Evolutionary conservation across 2,797 vertebrate species (phyloP).

Genomic region (Enteromius paludinosus): DNA sequence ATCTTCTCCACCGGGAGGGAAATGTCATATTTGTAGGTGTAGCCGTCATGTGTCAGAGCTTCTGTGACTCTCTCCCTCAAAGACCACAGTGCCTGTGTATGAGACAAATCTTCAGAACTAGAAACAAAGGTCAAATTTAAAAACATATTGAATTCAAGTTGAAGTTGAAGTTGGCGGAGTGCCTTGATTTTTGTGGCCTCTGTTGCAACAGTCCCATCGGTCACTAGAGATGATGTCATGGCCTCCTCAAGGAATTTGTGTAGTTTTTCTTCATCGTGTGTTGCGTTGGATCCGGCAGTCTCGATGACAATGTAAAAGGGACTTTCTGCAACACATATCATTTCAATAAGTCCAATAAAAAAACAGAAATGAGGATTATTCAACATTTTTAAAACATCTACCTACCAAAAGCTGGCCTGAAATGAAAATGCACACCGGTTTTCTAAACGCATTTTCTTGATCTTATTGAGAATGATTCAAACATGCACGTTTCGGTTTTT

Average conservation of each 20-base stretch:
- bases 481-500: not conserved
- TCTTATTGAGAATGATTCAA: not conserved
- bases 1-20: conserved; percentile 88
- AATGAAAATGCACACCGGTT: not conserved
- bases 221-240: conserved; percentile 81
- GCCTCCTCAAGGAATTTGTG: conserved; percentile 84
- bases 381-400: not conserved
- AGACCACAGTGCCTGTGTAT: conserved; percentile 85
- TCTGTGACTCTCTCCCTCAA: conserved; percentile 92
- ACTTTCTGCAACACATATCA: conserved; percentile 77
- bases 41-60: conserved; percentile 87
- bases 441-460: not conserved
- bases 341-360: not conserved
- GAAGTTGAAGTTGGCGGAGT: no score
- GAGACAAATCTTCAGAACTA: not conserved
- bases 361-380: not conserved
- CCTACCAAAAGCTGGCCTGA: not conserved
- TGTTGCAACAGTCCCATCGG: conserved; percentile 87
- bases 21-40: conserved; percentile 92
- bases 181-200: conserved; percentile 89
- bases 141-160: not conserved
- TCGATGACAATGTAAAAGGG: conserved; percentile 93
- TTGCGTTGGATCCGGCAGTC: conserved; percentile 86
- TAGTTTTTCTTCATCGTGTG: conserved; percentile 90
- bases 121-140: not conserved